These are phyloP conservation scores for Elachura formosa DNA, from an alignment of 2,113 vertebrate species.

Conservation along the genomic window DNA sequence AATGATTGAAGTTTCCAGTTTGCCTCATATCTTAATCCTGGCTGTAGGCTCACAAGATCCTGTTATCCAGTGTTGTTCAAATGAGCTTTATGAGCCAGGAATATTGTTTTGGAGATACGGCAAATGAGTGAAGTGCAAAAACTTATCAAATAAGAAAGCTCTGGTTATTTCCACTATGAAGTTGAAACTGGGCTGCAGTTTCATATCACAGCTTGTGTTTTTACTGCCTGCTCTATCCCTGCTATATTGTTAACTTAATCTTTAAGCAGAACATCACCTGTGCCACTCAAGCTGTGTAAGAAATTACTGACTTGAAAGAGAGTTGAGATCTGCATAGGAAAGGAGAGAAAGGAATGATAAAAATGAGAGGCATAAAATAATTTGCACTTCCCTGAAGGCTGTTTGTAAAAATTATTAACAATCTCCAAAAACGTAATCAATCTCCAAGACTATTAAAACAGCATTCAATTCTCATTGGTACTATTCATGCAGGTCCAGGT, in stretches of 20 bases:
- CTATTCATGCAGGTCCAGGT: background rate
- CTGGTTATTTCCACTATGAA: background rate
- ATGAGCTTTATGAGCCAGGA: background rate
- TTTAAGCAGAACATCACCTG: background rate
- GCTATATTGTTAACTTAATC: background rate
- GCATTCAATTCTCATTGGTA: background rate
- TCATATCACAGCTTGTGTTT: background rate
- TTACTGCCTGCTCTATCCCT: background rate
- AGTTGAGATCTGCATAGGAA: background rate
- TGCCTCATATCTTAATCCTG: background rate
- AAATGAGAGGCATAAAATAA: background rate
- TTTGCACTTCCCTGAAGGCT: background rate
- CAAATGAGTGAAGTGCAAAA: background rate
- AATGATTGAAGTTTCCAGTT: background rate
- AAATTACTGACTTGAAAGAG: background rate
- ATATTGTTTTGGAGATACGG: background rate
- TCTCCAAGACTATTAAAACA: background rate
- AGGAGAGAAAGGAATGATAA: background rate
- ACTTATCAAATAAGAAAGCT: background rate
- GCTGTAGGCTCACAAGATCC: background rate
- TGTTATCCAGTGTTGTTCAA: background rate
- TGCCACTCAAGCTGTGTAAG: background rate
- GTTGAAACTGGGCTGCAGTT: background rate
- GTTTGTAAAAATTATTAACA: background rate
- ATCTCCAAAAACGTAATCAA: background rate